Evolutionary conservation across 92 coral and sea anemone genomes (phyloP).

Genomic region (Siderastrea radians): DNA sequence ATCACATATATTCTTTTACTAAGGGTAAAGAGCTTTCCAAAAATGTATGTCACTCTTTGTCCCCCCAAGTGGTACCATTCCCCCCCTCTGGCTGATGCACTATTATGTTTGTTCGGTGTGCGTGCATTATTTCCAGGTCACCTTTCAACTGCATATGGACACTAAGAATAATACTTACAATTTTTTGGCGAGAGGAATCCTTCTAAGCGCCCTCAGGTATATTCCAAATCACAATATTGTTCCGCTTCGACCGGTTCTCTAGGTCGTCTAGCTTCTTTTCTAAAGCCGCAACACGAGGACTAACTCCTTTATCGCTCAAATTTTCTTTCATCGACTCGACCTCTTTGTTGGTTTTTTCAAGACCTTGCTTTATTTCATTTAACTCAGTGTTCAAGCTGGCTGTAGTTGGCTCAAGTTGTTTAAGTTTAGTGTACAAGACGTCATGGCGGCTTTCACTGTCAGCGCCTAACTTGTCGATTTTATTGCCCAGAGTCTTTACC

Average conservation of each 20-base stretch:
- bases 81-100: no score
- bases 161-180: not conserved
- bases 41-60: no score
- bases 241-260: not conserved
- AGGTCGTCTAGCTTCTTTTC: conserved; percentile 3
- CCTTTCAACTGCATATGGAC: conserved; percentile 11
- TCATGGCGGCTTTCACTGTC: not conserved
- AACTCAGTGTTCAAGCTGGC: not conserved
- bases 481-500: not conserved
- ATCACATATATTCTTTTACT: no score
- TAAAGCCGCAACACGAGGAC: not conserved
- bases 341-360: not conserved
- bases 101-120: conserved; percentile 29
- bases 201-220: not conserved
- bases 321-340: not conserved
- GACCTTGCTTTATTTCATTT: not conserved
- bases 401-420: not conserved
- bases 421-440: not conserved
- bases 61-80: no score
- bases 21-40: no score
- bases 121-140: conserved; percentile 34
- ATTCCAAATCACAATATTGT: not conserved
- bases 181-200: not conserved
- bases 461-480: not conserved
- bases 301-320: not conserved